A percentile compares a stretch with the other conserved stretches of the same genome.
Conservation (phyloP, 2,888 invertebrate species). For the Pimpla rufipes region DNA sequence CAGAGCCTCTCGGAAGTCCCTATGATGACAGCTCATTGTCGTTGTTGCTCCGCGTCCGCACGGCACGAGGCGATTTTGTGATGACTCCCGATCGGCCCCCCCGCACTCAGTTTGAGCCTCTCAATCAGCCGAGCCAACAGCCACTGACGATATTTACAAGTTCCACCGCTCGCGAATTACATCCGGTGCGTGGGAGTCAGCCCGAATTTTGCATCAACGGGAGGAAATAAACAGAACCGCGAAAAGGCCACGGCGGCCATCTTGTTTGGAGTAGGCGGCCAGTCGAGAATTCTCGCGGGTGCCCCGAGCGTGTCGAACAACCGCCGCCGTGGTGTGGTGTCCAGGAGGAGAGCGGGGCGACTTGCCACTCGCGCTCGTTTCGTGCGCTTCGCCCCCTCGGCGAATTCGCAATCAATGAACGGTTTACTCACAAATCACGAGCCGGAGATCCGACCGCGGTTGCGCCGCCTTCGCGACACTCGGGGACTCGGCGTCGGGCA, state of each 20-base stretch:
- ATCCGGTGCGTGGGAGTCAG: not conserved
- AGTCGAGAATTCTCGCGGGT: conserved; percentile 12
- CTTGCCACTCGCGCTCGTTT: not conserved
- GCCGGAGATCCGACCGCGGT: not conserved
- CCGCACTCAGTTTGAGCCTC: too few relatives aligned
- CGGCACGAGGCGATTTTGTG: conserved; percentile 7
- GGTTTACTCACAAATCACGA: conserved; percentile 1
- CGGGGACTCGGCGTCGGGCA: not conserved
- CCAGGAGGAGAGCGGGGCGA: not conserved
- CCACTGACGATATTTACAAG: not conserved
- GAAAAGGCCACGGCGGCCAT: conserved; percentile 76
- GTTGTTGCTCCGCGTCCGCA: not conserved
- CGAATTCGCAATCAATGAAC: not conserved
- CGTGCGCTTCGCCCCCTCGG: not conserved
- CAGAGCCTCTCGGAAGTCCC: too few relatives aligned
- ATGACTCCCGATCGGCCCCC: not conserved
- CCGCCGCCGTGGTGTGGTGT: not conserved
- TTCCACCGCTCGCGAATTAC: not conserved
- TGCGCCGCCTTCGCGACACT: not conserved
- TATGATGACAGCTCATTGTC: conserved; percentile 23
- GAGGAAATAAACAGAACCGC: conserved; percentile 77
- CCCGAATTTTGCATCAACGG: conserved; percentile 57
- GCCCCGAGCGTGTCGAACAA: conserved; percentile 8
- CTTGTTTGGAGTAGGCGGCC: conserved; percentile 75
- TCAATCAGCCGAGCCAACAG: not conserved